Evolutionary conservation across 1,140 invertebrate genomes (phyloP).

Genomic region (Ips typographus): DNA sequence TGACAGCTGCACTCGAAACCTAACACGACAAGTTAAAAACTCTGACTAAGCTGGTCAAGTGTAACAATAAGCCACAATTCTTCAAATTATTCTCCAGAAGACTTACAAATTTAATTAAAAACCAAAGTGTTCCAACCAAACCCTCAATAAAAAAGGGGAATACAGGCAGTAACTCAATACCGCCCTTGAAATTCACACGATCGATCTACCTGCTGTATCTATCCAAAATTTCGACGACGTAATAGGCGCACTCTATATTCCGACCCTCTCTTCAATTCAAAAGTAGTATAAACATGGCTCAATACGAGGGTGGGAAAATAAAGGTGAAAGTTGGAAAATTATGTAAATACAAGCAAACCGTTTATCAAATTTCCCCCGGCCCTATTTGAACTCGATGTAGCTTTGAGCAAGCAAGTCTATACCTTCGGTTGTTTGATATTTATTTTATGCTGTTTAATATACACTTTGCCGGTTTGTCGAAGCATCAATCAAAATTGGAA

Average conservation of each 20-base stretch:
- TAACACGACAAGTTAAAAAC: no score
- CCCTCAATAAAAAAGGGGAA: no score
- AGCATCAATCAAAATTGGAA: no score
- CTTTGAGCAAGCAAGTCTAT: constrained; percentile 22
- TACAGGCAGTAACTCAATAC: no score
- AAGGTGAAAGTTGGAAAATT: constrained; percentile 37
- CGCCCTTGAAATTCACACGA: no score
- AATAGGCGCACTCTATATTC: constrained; percentile 13
- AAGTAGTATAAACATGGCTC: constrained; percentile 22
- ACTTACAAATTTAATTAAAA: no score
- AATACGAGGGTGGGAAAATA: constrained; percentile 28
- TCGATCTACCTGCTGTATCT: no score
- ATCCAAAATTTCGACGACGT: neutral
- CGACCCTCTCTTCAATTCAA: neutral
- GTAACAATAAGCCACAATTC: no score
- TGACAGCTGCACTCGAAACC: no score
- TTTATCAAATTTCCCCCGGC: constrained; percentile 35
- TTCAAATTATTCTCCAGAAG: no score
- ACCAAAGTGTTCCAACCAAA: no score
- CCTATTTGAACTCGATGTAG: constrained; percentile 29
- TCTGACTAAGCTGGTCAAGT: no score
- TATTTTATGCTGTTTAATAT: constrained; percentile 16
- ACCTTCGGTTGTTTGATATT: constrained; percentile 16
- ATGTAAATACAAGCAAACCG: constrained; percentile 34
- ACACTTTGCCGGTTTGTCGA: neutral